Evolutionary conservation across 2,113 vertebrate genomes (phyloP), one percentile per base, ranked within the genome.

Genomic region (Machaerirhynchus nigripectus): DNA sequence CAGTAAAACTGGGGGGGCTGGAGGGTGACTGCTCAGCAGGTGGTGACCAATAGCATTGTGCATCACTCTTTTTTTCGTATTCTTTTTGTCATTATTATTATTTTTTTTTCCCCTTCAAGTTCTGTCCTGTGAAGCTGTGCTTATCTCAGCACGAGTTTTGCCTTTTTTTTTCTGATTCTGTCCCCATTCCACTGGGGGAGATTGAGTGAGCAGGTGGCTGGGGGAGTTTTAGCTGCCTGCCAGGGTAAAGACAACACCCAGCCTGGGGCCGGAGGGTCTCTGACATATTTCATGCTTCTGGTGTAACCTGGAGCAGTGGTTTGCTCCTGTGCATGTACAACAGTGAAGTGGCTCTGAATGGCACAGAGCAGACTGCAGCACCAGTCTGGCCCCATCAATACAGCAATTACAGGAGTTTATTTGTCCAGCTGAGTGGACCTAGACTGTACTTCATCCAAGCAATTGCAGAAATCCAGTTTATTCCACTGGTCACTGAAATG

Each of bases 11-110:
- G 46, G 46, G 52, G 24, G 9, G 10, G 22, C 42, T 85, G 61
- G 61, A 57, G 52, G 35, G 61, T 11, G 35, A 4, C 63, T 78
- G 67, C 7, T 35, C 59, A 79, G 74, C 30, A 46, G 26, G 30
- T 40, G 49, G 12, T 40, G 67, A 79, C 59, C n/a, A 85, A 22
- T 7, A 23, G 11, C 46, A 47, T 16, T 79, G 30, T 47, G 26
- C 21, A 53, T 49, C 19, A 15, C 27, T 56, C 0, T 0, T 39
- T 69, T 74, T 18, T 49, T 44, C n/a, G 2, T 26, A 11, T 63
- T 86, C 22, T 74, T 81, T 81, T 61, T 56, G 10, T 22, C 5
- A 39, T 69, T 55, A 7, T 21, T 70, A 11, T 37, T 37, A 13
- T n/a, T 73, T 8, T n/a, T 73, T 8, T 61, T 21, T 1, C 11